These are phyloP conservation scores for Chlorocebus sabaeus DNA, from an alignment of 2,113 vertebrate species.

Conservation along the genomic window DNA sequence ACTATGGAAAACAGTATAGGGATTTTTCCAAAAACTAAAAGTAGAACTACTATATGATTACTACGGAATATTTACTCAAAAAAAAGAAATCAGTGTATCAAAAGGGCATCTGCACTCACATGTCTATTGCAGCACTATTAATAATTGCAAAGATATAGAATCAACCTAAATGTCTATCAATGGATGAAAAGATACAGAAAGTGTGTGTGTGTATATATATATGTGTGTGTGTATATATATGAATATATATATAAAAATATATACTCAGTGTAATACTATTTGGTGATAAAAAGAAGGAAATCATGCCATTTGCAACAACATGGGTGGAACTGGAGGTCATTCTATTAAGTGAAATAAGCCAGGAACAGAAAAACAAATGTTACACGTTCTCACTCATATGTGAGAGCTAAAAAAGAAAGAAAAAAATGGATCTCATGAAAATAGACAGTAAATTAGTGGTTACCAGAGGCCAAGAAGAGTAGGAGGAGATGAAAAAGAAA, in stretches of 20 bases:
- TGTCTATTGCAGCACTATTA: not conserved
- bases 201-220: fast-evolving
- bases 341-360: not conserved
- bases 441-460: not conserved
- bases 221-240: too few relatives aligned
- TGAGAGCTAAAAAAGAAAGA: not conserved
- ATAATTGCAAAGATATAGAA: not conserved
- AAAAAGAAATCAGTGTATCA: not conserved
- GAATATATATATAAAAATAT: not conserved
- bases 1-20: not conserved
- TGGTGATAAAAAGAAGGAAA: not conserved
- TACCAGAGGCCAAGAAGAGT: not conserved
- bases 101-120: not conserved
- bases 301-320: not conserved
- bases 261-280: not conserved
- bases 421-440: not conserved
- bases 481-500: not conserved
- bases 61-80: not conserved
- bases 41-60: not conserved
- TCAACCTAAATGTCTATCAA: not conserved
- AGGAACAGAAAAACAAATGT: not conserved
- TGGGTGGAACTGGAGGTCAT: not conserved
- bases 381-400: not conserved
- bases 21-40: not conserved
- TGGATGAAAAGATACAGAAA: not conserved